These are phyloP conservation scores for Eupsilia transversa DNA, from an alignment of 2,888 invertebrate species.

Conservation along the genomic window DNA sequence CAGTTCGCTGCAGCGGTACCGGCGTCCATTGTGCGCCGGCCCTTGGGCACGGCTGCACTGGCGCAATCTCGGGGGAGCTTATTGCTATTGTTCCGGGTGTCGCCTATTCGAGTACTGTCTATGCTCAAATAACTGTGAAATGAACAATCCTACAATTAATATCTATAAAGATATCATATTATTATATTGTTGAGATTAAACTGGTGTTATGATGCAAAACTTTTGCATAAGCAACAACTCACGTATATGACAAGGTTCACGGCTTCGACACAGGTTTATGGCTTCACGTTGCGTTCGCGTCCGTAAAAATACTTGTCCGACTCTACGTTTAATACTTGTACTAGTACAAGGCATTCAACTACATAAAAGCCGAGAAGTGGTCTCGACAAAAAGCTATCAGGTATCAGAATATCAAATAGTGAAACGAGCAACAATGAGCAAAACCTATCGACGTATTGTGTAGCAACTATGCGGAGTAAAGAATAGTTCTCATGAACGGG, in stretches of 20 bases:
- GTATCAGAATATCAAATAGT: conserved; percentile 73
- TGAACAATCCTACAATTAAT: conserved; percentile 26
- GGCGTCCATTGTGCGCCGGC: conserved; percentile 77
- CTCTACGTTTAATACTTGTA: conserved; percentile 59
- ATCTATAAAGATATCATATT: conserved; percentile 5
- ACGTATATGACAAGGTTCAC: conserved; percentile 70
- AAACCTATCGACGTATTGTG: conserved; percentile 80
- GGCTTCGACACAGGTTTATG: conserved; percentile 70
- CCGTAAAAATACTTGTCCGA: conserved; percentile 69
- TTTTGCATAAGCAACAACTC: conserved; percentile 55
- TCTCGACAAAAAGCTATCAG: conserved; percentile 67
- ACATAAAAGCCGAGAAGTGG: conserved; percentile 63
- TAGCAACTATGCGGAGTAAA: conserved; percentile 75
- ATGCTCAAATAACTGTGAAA: conserved; percentile 59
- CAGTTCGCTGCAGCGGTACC: conserved; percentile 76
- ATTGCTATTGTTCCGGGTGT: conserved; percentile 77
- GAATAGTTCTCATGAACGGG: conserved; percentile 82
- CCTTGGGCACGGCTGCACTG: conserved; percentile 69
- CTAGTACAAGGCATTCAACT: conserved; percentile 67
- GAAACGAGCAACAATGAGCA: conserved; percentile 79
- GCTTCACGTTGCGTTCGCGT: conserved; percentile 74
- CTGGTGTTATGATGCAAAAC: conserved; percentile 41
- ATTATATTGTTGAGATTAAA: conserved; percentile 25
- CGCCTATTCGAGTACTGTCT: conserved; percentile 69
- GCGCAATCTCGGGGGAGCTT: conserved; percentile 78